Evolutionary conservation across 2,888 invertebrate genomes (phyloP).

Genomic region (Lithophane ornitopus): DNA sequence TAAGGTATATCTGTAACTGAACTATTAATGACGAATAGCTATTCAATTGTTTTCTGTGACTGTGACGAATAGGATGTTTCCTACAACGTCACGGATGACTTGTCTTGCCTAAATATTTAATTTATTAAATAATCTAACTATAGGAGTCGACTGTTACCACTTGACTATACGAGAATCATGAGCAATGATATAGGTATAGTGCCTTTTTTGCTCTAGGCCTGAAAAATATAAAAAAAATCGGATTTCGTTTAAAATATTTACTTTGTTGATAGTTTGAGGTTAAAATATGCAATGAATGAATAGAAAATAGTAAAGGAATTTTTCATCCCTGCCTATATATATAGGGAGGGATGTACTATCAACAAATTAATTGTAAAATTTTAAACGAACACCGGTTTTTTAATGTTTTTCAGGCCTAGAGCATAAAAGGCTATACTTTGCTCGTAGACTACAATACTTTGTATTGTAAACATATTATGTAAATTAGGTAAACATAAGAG

Average conservation of each 20-base stretch:
- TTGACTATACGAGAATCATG: conserved; percentile 3
- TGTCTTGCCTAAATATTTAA: conserved; percentile 34
- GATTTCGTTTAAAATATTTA: neutral
- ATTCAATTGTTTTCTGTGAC: neutral
- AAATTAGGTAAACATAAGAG: too few relatives aligned
- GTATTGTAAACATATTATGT: neutral
- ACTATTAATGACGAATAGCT: neutral
- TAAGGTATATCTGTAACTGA: neutral
- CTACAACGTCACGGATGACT: conserved; percentile 39
- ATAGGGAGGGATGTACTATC: too few relatives aligned
- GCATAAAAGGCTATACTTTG: too few relatives aligned
- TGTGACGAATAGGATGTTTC: conserved; percentile 26
- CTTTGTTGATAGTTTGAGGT: neutral
- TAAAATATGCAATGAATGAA: neutral
- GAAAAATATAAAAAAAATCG: too few relatives aligned
- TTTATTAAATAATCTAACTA: conserved; percentile 33
- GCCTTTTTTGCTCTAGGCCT: neutral
- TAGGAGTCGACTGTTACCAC: conserved; percentile 13
- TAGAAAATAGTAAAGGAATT: neutral
- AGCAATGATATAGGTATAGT: neutral
- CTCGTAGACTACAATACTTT: neutral
- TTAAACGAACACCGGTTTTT: too few relatives aligned
- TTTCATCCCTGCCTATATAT: neutral
- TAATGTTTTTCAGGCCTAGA: too few relatives aligned
- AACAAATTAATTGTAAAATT: too few relatives aligned